Evolutionary conservation across 2,888 invertebrate genomes (phyloP).

Genomic region (Hipparchia semele): DNA sequence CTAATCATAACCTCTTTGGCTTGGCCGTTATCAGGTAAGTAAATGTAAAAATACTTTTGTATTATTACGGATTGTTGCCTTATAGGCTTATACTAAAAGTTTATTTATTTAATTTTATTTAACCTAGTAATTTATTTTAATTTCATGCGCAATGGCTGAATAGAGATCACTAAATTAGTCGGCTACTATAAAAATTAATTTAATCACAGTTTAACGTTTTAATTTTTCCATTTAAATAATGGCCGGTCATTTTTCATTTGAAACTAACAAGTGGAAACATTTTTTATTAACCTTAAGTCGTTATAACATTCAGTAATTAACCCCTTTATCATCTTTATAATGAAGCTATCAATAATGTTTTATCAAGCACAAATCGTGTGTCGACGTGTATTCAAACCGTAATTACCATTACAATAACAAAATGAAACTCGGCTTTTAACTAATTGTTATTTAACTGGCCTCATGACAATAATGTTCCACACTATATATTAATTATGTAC

Average conservation of each 20-base stretch:
- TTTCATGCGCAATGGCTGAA: too few relatives aligned
- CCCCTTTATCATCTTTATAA: constrained; percentile 8
- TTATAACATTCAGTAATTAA: constrained; percentile 2
- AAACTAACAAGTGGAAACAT: constrained; percentile 3
- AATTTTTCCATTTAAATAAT: background rate
- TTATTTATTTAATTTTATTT: too few relatives aligned
- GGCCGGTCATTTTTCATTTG: constrained; percentile 9
- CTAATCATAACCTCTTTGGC: too few relatives aligned
- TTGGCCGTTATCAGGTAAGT: too few relatives aligned
- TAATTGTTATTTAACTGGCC: constrained; percentile 55
- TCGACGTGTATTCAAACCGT: constrained; percentile 39
- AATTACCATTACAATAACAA: constrained; percentile 45
- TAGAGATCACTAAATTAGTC: background rate
- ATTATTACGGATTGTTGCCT: too few relatives aligned
- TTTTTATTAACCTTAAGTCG: background rate
- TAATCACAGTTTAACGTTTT: background rate
- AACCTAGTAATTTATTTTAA: too few relatives aligned
- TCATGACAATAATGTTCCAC: constrained; percentile 54
- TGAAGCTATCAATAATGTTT: constrained; percentile 24
- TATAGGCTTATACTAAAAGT: too few relatives aligned
- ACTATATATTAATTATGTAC: constrained; percentile 55
- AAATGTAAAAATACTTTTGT: too few relatives aligned
- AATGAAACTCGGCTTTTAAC: constrained; percentile 38
- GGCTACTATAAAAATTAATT: background rate
- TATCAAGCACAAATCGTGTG: constrained; percentile 29